Evolutionary conservation across 2,888 invertebrate genomes (phyloP).

Genomic region (Pterostichus niger): DNA sequence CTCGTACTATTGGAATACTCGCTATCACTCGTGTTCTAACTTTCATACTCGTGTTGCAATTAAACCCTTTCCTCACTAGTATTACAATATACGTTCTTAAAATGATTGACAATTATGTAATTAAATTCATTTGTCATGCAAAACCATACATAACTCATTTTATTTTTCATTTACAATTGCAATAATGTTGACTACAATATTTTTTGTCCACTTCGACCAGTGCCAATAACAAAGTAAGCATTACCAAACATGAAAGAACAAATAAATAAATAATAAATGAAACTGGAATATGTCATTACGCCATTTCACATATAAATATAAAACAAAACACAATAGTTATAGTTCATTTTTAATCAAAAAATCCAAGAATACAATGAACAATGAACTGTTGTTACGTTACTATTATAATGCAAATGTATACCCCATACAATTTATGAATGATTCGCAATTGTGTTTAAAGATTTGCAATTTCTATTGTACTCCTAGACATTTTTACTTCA

Average conservation of each 20-base stretch:
- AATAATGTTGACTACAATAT: too few species aligned
- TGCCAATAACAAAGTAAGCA: too few species aligned
- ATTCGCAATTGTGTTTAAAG: constrained; percentile 22
- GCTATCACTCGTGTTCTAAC: too few species aligned
- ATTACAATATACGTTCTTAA: too few species aligned
- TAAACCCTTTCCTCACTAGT: too few species aligned
- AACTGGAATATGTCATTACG: not conserved
- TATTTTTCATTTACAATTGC: too few species aligned
- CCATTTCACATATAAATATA: constrained; percentile 28
- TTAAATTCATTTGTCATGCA: too few species aligned
- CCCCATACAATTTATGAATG: constrained; percentile 1
- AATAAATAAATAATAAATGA: constrained; percentile 21
- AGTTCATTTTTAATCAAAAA: constrained; percentile 36
- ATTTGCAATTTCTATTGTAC: constrained; percentile 28
- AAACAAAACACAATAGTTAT: constrained; percentile 33
- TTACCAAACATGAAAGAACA: constrained; percentile 6
- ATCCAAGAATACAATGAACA: constrained; percentile 32
- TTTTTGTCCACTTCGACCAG: too few species aligned
- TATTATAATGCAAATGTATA: constrained; percentile 37
- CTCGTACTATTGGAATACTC: too few species aligned
- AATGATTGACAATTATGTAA: too few species aligned
- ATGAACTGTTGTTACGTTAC: constrained; percentile 32
- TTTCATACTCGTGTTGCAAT: too few species aligned
- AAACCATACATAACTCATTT: too few species aligned
- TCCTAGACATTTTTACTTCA: constrained; percentile 9